These are phyloP conservation scores for Magallana ariakensis DNA, from an alignment of 1,140 invertebrate genomes.

Conservation along the genomic window DNA sequence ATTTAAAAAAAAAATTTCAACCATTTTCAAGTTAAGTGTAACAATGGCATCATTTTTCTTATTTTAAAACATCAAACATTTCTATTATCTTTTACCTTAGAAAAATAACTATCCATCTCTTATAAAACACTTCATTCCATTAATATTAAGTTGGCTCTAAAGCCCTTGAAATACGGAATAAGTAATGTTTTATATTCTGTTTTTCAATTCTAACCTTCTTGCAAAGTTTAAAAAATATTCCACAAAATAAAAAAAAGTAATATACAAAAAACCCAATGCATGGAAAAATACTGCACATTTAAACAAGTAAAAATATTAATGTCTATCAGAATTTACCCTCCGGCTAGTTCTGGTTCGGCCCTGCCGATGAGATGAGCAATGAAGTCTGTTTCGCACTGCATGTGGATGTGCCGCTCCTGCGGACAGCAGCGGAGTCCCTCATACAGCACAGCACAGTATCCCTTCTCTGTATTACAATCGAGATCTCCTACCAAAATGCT, in stretches of 20 bases:
- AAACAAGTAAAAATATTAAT: too few species aligned
- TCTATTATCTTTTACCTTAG: too few species aligned
- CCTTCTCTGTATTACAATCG: constrained; percentile 91
- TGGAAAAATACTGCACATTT: not conserved
- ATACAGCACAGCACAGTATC: constrained; percentile 91
- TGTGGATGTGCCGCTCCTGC: constrained; percentile 91
- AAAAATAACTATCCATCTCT: too few species aligned
- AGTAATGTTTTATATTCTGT: too few species aligned
- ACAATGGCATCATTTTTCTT: not conserved
- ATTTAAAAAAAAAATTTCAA: too few species aligned
- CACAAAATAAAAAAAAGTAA: not conserved
- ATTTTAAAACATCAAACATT: not conserved
- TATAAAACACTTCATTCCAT: too few species aligned
- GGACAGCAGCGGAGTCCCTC: constrained; percentile 91
- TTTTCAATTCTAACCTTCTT: too few species aligned
- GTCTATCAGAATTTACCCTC: constrained; percentile 67
- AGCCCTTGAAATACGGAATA: too few species aligned
- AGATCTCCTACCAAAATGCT: constrained; percentile 91
- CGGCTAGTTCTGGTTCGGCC: constrained; percentile 86
- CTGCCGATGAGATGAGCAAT: constrained; percentile 91
- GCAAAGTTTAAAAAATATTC: too few species aligned
- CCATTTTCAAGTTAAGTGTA: not conserved
- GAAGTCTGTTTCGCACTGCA: constrained; percentile 91
- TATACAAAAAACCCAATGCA: not conserved
- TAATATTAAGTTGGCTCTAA: too few species aligned